Base-by-base conservation (phyloP, 2,113 vertebrate species). In the Mugil cephalus region DNA sequence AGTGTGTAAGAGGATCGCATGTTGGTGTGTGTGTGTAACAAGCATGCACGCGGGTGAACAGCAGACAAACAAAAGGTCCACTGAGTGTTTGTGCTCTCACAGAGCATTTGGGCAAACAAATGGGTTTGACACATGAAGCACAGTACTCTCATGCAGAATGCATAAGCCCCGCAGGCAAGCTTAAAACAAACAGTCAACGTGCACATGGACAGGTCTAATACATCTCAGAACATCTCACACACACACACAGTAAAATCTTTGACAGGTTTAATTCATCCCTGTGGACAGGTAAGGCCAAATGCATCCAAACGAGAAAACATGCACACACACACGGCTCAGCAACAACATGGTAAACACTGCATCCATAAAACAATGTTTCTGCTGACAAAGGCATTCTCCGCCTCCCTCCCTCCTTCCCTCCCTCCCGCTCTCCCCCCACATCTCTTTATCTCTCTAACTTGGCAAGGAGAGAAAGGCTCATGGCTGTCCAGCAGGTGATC, bases 51-150 rank as follows among this genome's bases (percentile, higher is more conserved):
- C 34, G 56, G 65, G 69, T 79, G 74, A 89, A 79, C 52, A 56
- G 58, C 46, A 71, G 56, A 74, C 80, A 89, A 88, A 89, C 88
- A 90, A 88, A 87, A 72, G 82, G 83, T 90, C 76, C 53, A 7
- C 73, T 1, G 77, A 87, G 82, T 82, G 83, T 83, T 83, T 85
- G 65, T 75, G 83, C 83, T 85, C 86, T 85, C 54, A 43, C 77
- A 75, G 73, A 84, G 82, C 79, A 88, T 90, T 89, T 89, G 86
- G 84, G 86, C 81, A 92, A 91, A 93, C 90, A 93, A 92, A 92
- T 91, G 79, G 73, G 70, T 88, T 83, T 89, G 90, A 93, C 89
- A 92, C 87, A 88, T 89, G 82, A 91, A 93, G 84, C 83, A 69
- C 68, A 70, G 80, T 70, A 66, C 47, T 81, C 89, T 91, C 90